Percentiles rank a stretch among this genome's conserved stretches.
Evolutionary conservation across 2,888 invertebrate species (phyloP).

Genomic region (Andrena bucephala): DNA sequence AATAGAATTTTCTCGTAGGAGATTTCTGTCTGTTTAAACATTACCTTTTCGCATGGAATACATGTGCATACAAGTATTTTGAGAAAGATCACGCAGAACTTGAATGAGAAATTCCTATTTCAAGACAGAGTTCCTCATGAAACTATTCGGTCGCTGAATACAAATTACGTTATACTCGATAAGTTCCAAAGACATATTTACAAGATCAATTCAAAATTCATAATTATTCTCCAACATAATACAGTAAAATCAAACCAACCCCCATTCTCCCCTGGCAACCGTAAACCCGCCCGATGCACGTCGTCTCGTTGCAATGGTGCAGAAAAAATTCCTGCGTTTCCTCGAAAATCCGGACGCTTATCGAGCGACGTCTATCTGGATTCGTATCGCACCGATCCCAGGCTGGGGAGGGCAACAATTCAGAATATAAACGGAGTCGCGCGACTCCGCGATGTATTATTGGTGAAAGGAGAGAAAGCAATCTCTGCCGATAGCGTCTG

Average conservation of each 20-base stretch:
- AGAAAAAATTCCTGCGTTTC: slow-evolving; percentile 7
- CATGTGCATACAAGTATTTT: too few relatives aligned
- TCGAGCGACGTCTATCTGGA: slow-evolving; percentile 50
- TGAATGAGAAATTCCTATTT: too few relatives aligned
- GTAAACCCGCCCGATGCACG: slow-evolving; percentile 3
- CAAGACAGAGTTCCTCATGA: too few relatives aligned
- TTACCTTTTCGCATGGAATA: too few relatives aligned
- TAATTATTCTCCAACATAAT: neutral
- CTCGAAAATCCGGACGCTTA: slow-evolving; percentile 30
- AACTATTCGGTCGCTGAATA: too few relatives aligned
- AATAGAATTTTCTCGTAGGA: too few relatives aligned
- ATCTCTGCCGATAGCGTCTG: slow-evolving; percentile 46
- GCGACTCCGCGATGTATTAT: slow-evolving; percentile 50
- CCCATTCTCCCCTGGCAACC: neutral
- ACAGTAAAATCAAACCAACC: neutral
- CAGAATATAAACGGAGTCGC: slow-evolving; percentile 51
- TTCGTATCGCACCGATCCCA: slow-evolving; percentile 42
- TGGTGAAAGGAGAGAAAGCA: slow-evolving; percentile 51
- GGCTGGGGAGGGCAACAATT: slow-evolving; percentile 30
- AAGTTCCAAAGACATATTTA: neutral
- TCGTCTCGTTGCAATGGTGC: neutral
- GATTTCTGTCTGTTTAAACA: too few relatives aligned
- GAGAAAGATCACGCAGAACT: too few relatives aligned
- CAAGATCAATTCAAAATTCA: neutral
- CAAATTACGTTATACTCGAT: too few relatives aligned